Evolutionary conservation across 2,888 invertebrate genomes (phyloP), one percentile per base, ranked within the genome.

Genomic region (Acleris emargana): DNA sequence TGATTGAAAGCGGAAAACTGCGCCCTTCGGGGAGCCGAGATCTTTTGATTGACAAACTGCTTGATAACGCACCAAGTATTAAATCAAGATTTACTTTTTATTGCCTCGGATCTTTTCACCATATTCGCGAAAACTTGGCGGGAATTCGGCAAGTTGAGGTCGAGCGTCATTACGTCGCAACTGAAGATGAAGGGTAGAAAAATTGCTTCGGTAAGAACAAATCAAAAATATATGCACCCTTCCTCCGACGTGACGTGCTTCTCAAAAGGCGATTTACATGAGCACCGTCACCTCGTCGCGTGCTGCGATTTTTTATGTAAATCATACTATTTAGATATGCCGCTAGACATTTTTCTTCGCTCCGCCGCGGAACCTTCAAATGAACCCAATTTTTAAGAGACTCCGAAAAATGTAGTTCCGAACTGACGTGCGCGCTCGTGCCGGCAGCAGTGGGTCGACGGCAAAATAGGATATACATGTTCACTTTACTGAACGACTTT

Each of bases 171-270:
- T 77, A 80, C 77, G 77, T 32, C 32, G 66, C 60, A 45, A 57
- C 51, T 57, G 79, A 77, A 74, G 77, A 79, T 78, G 80, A 82
- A 81, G 82, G 82, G 84, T 79, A 82, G 81, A 86, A 86, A 89
- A 87, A 83, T 86, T 84, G 88, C 87, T 84, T 85, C 81, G 81
- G 81, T 82, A 84, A 87, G 87, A 87, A 91, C 89, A 91, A 91
- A 90, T 91, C 90, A 91, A 90, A 91, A 92, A 92, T 89, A 91
- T 91, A 92, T 92, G 91, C 92, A 92, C 92, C 92, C 92, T 91
- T 87, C 85, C 79, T 72, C 69, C 79, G 86, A 92, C 92, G 92
- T 92, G 92, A 87, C 83, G 82, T 76, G 90, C 77, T 85, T 89
- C 73, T 80, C 80, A 86, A 85, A 77, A 76, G 75, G 77, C 82